Conservation (phyloP, 1,140 invertebrate species). For the Bombus huntii region DNA sequence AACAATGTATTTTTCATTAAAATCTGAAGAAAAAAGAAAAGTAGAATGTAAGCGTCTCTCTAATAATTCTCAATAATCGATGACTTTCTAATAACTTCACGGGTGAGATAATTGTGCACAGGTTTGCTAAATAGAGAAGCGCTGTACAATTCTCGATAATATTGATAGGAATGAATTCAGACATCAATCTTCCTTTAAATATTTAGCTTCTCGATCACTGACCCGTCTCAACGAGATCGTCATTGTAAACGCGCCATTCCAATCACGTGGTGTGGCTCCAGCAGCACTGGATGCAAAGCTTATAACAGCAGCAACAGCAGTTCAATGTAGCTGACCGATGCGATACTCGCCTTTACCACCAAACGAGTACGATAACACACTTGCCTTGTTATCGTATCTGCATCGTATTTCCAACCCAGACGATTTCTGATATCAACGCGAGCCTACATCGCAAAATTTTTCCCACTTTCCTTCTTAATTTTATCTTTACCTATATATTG, state of each 20-base stretch:
- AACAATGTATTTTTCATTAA: too few species aligned
- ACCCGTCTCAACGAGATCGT: slow-evolving; percentile 64
- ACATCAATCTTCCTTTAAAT: slow-evolving; percentile 70
- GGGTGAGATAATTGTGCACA: slow-evolving; percentile 38
- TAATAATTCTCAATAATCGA: too few species aligned
- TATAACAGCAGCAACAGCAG: slow-evolving; percentile 17
- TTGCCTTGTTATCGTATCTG: slow-evolving; percentile 60
- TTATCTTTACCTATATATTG: not conserved
- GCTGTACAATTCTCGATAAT: slow-evolving; percentile 55
- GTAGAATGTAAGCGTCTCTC: too few species aligned
- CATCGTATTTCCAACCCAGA: slow-evolving; percentile 65
- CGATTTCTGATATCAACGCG: slow-evolving; percentile 43
- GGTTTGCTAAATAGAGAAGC: not conserved
- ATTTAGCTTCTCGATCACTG: slow-evolving; percentile 73
- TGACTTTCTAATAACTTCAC: not conserved
- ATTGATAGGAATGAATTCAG: slow-evolving; percentile 54
- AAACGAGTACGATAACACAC: slow-evolving; percentile 63
- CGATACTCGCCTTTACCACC: slow-evolving; percentile 30
- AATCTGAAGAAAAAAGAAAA: not conserved
- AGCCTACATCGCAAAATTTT: slow-evolving; percentile 5
- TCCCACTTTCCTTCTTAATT: not conserved
- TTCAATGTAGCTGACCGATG: slow-evolving; percentile 45
- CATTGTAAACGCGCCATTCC: slow-evolving; percentile 39
- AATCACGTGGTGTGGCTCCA: slow-evolving; percentile 3
- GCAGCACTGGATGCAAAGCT: not conserved